These are phyloP conservation scores for Diarsia brunnea DNA, from an alignment of 2,888 invertebrate genomes.

Conservation along the genomic window DNA sequence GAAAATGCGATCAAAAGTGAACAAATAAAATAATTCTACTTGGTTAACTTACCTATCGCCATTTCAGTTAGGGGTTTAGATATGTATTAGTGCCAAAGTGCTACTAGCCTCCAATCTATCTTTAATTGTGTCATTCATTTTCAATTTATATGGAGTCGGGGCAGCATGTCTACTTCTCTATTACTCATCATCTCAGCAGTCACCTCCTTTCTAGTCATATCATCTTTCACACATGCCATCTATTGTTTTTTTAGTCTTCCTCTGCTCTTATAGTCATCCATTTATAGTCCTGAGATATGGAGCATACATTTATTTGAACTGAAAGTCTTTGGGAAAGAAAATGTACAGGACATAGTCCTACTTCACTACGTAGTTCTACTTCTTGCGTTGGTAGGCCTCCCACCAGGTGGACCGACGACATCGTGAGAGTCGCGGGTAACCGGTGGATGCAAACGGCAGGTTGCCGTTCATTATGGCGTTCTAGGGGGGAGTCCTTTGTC, in stretches of 20 bases:
- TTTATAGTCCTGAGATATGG: background rate
- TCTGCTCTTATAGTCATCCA: background rate
- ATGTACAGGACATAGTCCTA: background rate
- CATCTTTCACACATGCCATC: background rate
- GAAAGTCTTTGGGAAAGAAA: background rate
- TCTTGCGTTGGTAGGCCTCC: too few relatives aligned
- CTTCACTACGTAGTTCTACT: too few relatives aligned
- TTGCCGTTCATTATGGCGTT: too few relatives aligned
- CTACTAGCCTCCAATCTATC: background rate
- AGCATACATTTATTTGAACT: background rate
- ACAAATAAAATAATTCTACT: background rate
- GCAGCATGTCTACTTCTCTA: background rate
- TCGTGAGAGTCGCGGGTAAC: too few relatives aligned
- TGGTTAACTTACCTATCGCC: background rate
- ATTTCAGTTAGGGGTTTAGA: background rate
- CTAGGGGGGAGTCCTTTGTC: too few relatives aligned
- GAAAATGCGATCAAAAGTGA: conserved; percentile 31
- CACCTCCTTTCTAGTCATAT: background rate
- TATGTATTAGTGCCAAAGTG: background rate
- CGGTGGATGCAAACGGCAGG: too few relatives aligned
- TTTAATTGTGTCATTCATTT: background rate
- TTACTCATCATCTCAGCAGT: background rate
- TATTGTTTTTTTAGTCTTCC: background rate
- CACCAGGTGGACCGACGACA: too few relatives aligned
- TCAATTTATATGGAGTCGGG: background rate